Evolutionary conservation across 2,888 invertebrate genomes (phyloP).

Genomic region (Craniophora ligustri): DNA sequence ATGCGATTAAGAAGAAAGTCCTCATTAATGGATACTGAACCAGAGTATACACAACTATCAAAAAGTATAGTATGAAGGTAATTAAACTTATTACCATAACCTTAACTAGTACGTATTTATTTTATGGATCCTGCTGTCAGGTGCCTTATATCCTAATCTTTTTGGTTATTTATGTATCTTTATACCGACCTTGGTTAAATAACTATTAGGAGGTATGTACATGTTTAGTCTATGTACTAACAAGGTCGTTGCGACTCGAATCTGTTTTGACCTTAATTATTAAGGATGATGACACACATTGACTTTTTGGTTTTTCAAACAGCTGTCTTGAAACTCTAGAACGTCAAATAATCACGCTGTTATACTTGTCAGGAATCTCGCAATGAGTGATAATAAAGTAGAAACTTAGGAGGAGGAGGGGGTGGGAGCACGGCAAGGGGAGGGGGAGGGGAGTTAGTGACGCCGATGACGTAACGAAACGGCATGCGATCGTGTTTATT

Average conservation of each 20-base stretch:
- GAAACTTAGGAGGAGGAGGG: slow-evolving; percentile 54
- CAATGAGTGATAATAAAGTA: slow-evolving; percentile 73
- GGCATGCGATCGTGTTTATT: slow-evolving; percentile 78
- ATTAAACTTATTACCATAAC: not conserved
- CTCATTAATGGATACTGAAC: slow-evolving; percentile 25
- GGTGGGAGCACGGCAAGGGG: slow-evolving; percentile 32
- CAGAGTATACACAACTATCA: too few relatives aligned
- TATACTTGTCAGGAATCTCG: slow-evolving; percentile 66
- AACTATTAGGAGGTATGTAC: slow-evolving; percentile 12
- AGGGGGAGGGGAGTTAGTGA: slow-evolving; percentile 59
- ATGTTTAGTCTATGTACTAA: slow-evolving; percentile 24
- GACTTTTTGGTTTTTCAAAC: too few relatives aligned
- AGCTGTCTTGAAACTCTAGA: slow-evolving; percentile 39
- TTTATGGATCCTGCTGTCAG: not conserved
- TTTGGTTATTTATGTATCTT: slow-evolving; percentile 23
- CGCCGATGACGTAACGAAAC: slow-evolving; percentile 81
- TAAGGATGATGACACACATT: slow-evolving; percentile 53
- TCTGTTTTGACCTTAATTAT: slow-evolving; percentile 65
- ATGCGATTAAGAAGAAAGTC: slow-evolving; percentile 42
- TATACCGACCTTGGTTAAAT: slow-evolving; percentile 39
- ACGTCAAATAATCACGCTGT: slow-evolving; percentile 43
- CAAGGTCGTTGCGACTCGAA: slow-evolving; percentile 60
- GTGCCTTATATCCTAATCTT: not conserved
- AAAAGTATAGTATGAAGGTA: too few relatives aligned
- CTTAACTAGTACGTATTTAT: not conserved